Evolutionary conservation across 2,888 invertebrate genomes (phyloP).

Genomic region (Melanostoma scalare): DNA sequence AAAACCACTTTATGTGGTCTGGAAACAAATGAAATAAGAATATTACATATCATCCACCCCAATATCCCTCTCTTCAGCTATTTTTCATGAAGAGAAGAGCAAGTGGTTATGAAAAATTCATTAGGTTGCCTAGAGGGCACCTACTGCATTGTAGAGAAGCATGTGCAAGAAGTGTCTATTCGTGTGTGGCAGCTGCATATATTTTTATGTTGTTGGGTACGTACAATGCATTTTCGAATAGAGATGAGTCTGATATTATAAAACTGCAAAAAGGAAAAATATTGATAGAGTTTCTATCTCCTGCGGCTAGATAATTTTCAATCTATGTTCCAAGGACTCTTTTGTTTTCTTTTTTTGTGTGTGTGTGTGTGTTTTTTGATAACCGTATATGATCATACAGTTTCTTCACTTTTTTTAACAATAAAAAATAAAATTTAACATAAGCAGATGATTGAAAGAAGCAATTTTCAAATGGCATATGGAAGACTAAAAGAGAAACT

Average conservation of each 20-base stretch:
- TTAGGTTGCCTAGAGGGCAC: constrained; percentile 68
- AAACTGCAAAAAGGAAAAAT: constrained; percentile 51
- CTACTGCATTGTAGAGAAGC: constrained; percentile 32
- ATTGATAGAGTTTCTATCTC: constrained; percentile 64
- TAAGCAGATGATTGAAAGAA: background rate
- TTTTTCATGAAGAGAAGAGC: constrained; percentile 2
- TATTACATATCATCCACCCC: background rate
- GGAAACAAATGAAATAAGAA: constrained; percentile 51
- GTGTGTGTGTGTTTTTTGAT: constrained; percentile 48
- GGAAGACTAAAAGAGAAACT: too few relatives aligned
- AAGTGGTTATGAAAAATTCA: constrained; percentile 71
- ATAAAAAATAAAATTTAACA: constrained; percentile 32
- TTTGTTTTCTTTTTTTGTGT: constrained; percentile 2
- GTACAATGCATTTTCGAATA: constrained; percentile 35
- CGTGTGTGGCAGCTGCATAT: constrained; percentile 42
- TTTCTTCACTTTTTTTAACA: constrained; percentile 26
- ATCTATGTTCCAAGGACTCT: constrained; percentile 57
- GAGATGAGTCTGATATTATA: constrained; percentile 35
- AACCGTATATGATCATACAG: constrained; percentile 51
- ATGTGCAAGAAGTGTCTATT: constrained; percentile 34
- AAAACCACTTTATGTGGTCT: constrained; percentile 60
- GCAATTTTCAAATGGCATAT: too few relatives aligned
- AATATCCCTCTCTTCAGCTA: constrained; percentile 8
- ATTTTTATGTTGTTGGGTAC: constrained; percentile 15
- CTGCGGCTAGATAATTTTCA: constrained; percentile 69